Conservation (phyloP, 2,113 vertebrate species). For the pig (Sus scrofa) region T2T-Sscrofa CM000827.6:50310001-50310500, state of each 20-base stretch:
- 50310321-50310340: not conserved
- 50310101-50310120: not conserved
- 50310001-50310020: too few relatives aligned
- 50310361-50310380: not conserved
- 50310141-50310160: not conserved
- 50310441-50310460: slow-evolving; percentile 17
- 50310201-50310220: not conserved
- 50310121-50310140: not conserved
- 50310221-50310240: not conserved
- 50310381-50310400: not conserved
- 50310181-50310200: not conserved
- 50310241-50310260: not conserved
- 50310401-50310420: not conserved
- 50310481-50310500: not conserved
- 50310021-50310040: too few relatives aligned
- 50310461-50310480: slow-evolving; percentile 48
- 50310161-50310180: not conserved
- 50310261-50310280: not conserved
- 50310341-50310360: not conserved
- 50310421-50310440: not conserved
- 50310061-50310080: not conserved
- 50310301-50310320: not conserved
- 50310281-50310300: not conserved
- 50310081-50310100: not conserved
- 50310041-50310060: not conserved